These are phyloP conservation scores for Sinhomidia bicolor DNA, from an alignment of 2,888 invertebrate genomes.

Conservation along the genomic window DNA sequence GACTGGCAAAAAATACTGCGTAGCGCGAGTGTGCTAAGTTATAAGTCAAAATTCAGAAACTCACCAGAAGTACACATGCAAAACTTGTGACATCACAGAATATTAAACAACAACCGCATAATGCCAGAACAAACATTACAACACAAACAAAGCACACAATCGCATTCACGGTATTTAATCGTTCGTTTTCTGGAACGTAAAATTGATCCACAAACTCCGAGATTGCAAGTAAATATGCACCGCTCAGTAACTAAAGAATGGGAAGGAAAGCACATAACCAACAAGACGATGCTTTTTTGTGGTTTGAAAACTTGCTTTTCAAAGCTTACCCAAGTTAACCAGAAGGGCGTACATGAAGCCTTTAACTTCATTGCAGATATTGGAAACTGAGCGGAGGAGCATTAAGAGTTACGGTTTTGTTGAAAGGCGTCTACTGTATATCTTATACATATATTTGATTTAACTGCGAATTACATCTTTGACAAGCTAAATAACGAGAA, in stretches of 20 bases:
- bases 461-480: no score
- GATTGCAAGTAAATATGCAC: not conserved
- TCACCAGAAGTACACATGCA: constrained; percentile 6
- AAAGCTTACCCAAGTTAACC: not conserved
- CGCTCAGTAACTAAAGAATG: not conserved
- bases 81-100: constrained; percentile 1
- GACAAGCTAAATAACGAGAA: no score
- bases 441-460: not conserved
- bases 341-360: not conserved
- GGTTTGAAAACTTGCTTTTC: not conserved
- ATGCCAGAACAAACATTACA: not conserved
- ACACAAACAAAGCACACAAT: not conserved
- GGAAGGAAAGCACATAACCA: no score
- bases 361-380: not conserved
- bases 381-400: no score
- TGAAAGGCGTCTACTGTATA: not conserved
- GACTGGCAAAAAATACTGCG: not conserved
- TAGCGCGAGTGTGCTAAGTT: not conserved
- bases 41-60: not conserved
- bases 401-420: no score
- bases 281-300: not conserved
- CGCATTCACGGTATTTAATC: not conserved
- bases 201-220: not conserved
- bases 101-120: not conserved
- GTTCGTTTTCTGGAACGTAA: not conserved